These are phyloP conservation scores for Phenacoccus solenopsis DNA, from an alignment of 1,140 invertebrate genomes.

Conservation along the genomic window DNA sequence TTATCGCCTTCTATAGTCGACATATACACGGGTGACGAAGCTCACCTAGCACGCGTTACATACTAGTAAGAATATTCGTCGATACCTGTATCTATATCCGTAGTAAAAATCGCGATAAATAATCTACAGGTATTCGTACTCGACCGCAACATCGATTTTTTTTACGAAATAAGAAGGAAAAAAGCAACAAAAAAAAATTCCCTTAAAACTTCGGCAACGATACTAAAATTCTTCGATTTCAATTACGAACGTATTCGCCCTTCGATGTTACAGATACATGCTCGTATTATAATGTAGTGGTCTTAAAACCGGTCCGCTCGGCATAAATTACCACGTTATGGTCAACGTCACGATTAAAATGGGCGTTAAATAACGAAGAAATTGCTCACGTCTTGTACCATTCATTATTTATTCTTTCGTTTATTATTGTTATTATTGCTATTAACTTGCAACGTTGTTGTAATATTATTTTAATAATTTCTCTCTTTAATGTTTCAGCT, in stretches of 20 bases:
- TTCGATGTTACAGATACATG: not conserved
- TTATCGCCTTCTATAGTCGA: no score
- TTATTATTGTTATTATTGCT: conserved; percentile 17
- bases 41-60: no score
- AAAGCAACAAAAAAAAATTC: no score
- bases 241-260: not conserved
- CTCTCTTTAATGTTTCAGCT: not conserved
- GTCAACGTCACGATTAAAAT: conserved; percentile 17
- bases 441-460: conserved; percentile 17
- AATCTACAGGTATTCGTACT: no score
- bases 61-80: no score
- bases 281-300: conserved; percentile 8
- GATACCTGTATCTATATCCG: no score
- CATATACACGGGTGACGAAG: no score
- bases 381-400: conserved; percentile 16
- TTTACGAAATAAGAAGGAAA: no score
- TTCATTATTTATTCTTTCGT: conserved; percentile 17
- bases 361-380: conserved; percentile 15
- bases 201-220: no score
- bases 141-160: no score
- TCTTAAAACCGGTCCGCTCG: not conserved
- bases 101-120: no score
- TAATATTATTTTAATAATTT: conserved; percentile 16
- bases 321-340: conserved; percentile 16
- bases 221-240: no score